phyloP scores from a whole-genome alignment of 2,888 invertebrate species.

The Pollenia angustigena region DNA sequence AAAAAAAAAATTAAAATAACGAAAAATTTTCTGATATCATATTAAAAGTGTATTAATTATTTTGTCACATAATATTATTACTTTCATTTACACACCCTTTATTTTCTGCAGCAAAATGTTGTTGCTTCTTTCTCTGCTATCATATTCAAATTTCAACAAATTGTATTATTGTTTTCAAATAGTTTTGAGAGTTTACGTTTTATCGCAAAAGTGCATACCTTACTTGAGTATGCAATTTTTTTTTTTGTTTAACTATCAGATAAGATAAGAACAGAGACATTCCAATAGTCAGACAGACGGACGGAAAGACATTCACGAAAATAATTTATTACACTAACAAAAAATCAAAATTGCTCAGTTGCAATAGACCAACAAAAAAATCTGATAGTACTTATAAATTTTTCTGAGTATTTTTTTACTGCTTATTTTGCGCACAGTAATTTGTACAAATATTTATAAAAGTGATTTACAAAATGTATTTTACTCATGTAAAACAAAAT shows the following conservation, averaged over 20 bases:
- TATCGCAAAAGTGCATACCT: constrained; percentile 4
- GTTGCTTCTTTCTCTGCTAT: background rate
- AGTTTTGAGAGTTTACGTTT: constrained; percentile 9
- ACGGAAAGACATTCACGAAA: constrained; percentile 7
- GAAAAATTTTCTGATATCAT: too few relatives aligned
- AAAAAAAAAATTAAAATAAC: too few relatives aligned
- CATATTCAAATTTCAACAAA: constrained; percentile 36
- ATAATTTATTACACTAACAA: background rate
- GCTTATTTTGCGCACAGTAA: background rate
- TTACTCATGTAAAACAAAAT: background rate
- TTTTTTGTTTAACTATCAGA: background rate
- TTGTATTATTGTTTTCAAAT: constrained; percentile 19
- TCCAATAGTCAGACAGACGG: background rate
- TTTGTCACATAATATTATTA: too few relatives aligned
- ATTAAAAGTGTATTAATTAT: too few relatives aligned
- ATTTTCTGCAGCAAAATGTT: too few relatives aligned
- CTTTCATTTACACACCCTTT: background rate
- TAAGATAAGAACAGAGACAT: constrained; percentile 30
- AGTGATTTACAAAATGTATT: background rate
- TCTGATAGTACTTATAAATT: background rate
- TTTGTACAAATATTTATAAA: background rate
- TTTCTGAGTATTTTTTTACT: background rate
- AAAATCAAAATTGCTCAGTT: background rate
- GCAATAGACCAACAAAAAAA: background rate
- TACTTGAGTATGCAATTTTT: constrained; percentile 24